Conservation (phyloP, 2,888 invertebrate genomes). For the Nephrotoma appendiculata region DNA sequence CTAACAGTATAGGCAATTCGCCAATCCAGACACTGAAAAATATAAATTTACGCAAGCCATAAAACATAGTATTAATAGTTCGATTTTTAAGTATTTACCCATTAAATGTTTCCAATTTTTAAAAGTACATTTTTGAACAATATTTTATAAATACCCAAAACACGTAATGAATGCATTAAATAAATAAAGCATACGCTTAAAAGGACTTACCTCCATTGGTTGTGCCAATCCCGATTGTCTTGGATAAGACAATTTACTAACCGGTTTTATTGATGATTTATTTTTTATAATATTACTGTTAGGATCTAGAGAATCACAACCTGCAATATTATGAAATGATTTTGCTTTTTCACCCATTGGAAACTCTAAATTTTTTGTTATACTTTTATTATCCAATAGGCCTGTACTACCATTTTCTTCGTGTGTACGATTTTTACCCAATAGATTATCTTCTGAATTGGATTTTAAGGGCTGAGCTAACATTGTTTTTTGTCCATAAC, state of each 20-base stretch:
- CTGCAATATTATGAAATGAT: constrained; percentile 29
- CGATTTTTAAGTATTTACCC: background rate
- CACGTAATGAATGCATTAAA: background rate
- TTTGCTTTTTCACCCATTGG: constrained; percentile 32
- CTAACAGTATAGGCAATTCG: no score
- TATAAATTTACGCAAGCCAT: background rate
- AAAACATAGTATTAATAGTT: background rate
- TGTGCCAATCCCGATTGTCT: constrained; percentile 25
- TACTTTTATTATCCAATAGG: background rate
- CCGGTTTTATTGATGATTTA: background rate
- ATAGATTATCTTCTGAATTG: constrained; percentile 1
- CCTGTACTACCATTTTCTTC: background rate
- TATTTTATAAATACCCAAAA: background rate
- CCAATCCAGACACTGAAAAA: background rate
- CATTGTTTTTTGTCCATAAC: background rate
- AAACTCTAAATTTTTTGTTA: constrained; percentile 20
- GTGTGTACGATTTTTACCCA: background rate
- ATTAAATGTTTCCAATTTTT: background rate
- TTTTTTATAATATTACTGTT: constrained; percentile 1
- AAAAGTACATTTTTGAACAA: background rate
- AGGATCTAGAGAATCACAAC: background rate
- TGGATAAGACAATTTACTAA: constrained; percentile 9
- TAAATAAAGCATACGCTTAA: background rate
- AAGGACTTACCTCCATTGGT: constrained; percentile 14
- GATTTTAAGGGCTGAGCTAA: constrained; percentile 2